Base-by-base conservation (phyloP, 2,113 vertebrate species). In the Pituophis catenifer region DNA sequence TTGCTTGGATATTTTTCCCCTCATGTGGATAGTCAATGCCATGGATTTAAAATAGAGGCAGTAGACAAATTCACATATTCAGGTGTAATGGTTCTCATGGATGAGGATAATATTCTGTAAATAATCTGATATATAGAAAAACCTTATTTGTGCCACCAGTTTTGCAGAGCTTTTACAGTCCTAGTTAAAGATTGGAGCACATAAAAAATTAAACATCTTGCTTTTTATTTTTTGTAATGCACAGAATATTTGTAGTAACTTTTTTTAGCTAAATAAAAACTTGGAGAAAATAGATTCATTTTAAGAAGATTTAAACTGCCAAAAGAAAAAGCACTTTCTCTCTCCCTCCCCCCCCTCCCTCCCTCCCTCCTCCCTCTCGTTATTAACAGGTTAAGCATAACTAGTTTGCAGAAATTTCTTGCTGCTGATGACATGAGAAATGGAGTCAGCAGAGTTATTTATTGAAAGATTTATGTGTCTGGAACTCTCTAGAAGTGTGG, bases 261-360 rank as follows among this genome's bases (percentile, higher is more conserved):
- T 23, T n/a, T 89, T 50, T 89, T 89, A 59, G 65, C 81, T 89
- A 54, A 93, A 93, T 89, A 26, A 93, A 89, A 21, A 70, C 38
- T 59, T 38, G 24, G 53, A 26, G 59, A 48, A 24, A 24, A 12
- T 90, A 29, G 54, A 86, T 53, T 52, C 29, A 90, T 85, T 93
- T 86, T 90, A 90, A 85, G 19, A 21, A 90, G 26, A 90, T 86
- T 86, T 93, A 58, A 93, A 58, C 10, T 21, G 15, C 85, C 86
- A 70, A 59, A 54, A 38, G 53, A 92, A 88, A 44, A 48, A 70
- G 33, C 44, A 48, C 53, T 29, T 1, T 92, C 44, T 89, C 23
- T 89, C n/a, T 57, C 24, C 54, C 89, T 24, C 17, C 81, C 62
- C 81, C 62, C 52, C 15, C 54, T 26, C 54, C 17, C 55, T 58